These are phyloP conservation scores for Pristis pectinata DNA, from an alignment of 2,797 vertebrate species.

Conservation along the genomic window DNA sequence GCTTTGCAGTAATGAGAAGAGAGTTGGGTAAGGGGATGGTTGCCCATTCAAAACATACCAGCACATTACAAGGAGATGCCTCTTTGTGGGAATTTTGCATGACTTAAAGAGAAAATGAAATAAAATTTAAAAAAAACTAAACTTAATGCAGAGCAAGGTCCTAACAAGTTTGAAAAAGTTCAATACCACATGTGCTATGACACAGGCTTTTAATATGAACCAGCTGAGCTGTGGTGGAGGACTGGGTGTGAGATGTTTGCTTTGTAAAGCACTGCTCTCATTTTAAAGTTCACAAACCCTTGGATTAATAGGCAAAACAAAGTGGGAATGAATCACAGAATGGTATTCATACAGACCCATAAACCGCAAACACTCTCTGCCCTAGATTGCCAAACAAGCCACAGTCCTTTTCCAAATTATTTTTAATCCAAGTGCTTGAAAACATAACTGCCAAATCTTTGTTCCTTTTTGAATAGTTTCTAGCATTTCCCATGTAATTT, in stretches of 20 bases:
- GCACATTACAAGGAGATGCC: neutral
- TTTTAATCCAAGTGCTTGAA: neutral
- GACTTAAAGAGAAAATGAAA: neutral
- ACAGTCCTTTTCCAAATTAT: neutral
- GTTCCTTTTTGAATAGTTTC: neutral
- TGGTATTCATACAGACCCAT: neutral
- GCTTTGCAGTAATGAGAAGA: neutral
- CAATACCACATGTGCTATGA: neutral
- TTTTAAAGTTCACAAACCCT: neutral
- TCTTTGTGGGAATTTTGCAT: neutral
- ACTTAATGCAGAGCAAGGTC: neutral
- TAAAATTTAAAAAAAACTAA: too few relatives aligned
- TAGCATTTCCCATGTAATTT: neutral
- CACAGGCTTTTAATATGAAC: slow-evolving; percentile 11
- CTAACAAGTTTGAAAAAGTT: neutral
- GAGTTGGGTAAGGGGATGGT: neutral
- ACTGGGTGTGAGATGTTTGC: slow-evolving; percentile 28
- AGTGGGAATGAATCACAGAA: slow-evolving; percentile 21
- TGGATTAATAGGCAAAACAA: slow-evolving; percentile 2
- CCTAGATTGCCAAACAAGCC: slow-evolving; percentile 9
- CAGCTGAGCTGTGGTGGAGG: slow-evolving; percentile 1
- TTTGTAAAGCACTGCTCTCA: slow-evolving; percentile 22
- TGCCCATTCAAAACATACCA: neutral
- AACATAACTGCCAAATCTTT: neutral
- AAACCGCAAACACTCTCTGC: neutral